Percentiles rank a stretch among this genome's conserved stretches.
Conservation (phyloP, 2,113 vertebrate genomes). For the Thalassarche chlororhynchos region DNA sequence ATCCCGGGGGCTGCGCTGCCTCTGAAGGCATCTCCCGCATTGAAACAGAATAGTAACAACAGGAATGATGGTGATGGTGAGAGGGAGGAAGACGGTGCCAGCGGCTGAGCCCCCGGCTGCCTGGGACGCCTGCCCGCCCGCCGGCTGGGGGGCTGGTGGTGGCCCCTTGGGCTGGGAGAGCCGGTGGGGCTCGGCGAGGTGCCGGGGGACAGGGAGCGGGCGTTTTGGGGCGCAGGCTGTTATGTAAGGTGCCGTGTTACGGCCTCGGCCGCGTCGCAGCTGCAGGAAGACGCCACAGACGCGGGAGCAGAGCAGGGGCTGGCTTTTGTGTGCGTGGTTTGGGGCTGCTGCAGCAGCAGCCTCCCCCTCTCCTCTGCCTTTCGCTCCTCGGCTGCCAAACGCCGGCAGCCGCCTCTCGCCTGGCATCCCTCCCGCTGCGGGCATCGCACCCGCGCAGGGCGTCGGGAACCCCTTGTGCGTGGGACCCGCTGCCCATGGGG, state of each 20-base stretch:
- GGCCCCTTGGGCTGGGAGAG: neutral
- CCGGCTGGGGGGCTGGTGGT: neutral
- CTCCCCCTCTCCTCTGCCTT: neutral
- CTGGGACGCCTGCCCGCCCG: neutral
- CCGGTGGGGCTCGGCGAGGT: neutral
- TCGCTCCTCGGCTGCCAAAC: neutral
- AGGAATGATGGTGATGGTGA: neutral
- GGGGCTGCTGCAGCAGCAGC: constrained; percentile 5
- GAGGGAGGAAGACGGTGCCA: neutral
- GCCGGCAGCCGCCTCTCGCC: neutral
- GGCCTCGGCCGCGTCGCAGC: constrained; percentile 19
- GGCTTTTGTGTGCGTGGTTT: neutral
- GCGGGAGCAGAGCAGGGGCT: constrained; percentile 14
- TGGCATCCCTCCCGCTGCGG: neutral
- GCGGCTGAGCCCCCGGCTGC: neutral
- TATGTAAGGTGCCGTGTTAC: constrained; percentile 18
- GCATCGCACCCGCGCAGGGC: neutral
- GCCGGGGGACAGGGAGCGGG: neutral
- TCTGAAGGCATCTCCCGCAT: neutral
- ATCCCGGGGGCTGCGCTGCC: neutral
- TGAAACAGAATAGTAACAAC: neutral
- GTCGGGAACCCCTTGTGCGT: neutral
- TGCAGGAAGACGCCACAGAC: constrained; percentile 38
- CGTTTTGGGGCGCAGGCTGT: neutral
- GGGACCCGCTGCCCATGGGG: neutral